Evolutionary conservation across 2,113 vertebrate genomes (phyloP), one percentile per base, ranked within the genome.

Genomic region (Nymphicus hollandicus): DNA sequence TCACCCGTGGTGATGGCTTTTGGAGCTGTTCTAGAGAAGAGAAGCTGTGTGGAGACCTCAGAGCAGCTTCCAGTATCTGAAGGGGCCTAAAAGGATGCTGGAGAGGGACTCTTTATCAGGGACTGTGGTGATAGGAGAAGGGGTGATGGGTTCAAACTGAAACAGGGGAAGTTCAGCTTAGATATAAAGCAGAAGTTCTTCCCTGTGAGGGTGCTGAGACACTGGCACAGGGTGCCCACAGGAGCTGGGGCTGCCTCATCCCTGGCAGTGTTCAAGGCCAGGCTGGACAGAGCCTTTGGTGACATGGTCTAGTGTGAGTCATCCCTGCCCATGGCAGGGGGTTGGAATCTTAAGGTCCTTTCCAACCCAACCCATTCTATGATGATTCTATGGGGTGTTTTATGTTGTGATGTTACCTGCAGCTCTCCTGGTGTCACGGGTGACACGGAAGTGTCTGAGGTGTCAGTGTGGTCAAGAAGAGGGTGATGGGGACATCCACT

Each of bases 401-500:
- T 16, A 0, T 0, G 33, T 9, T 29, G 1, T 5, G 55, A 44
- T n/a, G 63, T 33, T 39, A 37, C 35, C 49, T 2, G 37, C 29
- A 2, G 55, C 41, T 29, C 27, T 82, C 2, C 1, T 7, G 20
- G 27, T 35, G 61, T 1, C 56, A 17, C 10, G 2, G 70, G 64
- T 19, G 47, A 14, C 25, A 24, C 3, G 3, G 28, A 55, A 7
- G 25, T 8, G 60, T 2, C 39, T 14, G 65, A 7, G 31, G 5
- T 24, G 41, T 28, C 16, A 3, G 56, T 4, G 47, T 15, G 46
- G 41, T 23, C 64, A 19, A 4, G 19, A 49, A 14, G 22, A 37
- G n/a, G 25, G 50, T 10, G 25, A 13, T 19, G 37, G 60, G 9
- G n/a, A 4, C 27, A 13, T 15, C 84, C n/a, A 2, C 17, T 3